Evolutionary conservation across 2,888 invertebrate species (phyloP).

Genomic region (Chloroclysta siterata): DNA sequence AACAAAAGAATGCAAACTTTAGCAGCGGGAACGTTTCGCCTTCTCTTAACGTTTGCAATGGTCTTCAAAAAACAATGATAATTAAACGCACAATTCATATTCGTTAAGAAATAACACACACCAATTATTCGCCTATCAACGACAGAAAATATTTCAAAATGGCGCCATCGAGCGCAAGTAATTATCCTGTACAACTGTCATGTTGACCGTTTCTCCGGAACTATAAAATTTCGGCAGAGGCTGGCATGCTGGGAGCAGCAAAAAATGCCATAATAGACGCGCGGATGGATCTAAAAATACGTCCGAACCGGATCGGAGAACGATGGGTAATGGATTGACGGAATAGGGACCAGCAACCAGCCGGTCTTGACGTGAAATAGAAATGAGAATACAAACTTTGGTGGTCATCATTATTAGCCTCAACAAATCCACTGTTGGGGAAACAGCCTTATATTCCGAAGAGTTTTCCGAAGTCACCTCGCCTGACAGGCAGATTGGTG

Average conservation of each 20-base stretch:
- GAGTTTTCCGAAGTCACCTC: too few species aligned
- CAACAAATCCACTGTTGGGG: too few species aligned
- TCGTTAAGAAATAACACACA: conserved; percentile 14
- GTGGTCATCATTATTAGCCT: too few species aligned
- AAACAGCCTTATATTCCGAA: too few species aligned
- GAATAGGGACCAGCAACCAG: neutral
- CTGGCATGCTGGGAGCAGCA: conserved; percentile 54
- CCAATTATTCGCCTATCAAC: conserved; percentile 11
- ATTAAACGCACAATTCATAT: neutral
- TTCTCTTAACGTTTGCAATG: neutral
- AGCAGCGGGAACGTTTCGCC: too few species aligned
- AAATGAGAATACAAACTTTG: too few species aligned
- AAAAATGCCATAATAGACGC: conserved; percentile 61
- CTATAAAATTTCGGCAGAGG: conserved; percentile 70
- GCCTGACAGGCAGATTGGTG: too few species aligned
- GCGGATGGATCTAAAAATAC: conserved; percentile 63
- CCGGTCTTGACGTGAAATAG: neutral
- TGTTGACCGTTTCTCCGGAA: conserved; percentile 73
- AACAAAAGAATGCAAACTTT: too few species aligned
- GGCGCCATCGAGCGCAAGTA: conserved; percentile 63
- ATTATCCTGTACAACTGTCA: conserved; percentile 55
- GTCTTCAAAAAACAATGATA: neutral
- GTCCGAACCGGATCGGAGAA: conserved; percentile 61
- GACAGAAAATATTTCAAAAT: conserved; percentile 58
- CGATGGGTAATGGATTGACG: conserved; percentile 46